Conservation (phyloP, 1,140 invertebrate genomes). For the Geopemphigus sp. region DNA sequence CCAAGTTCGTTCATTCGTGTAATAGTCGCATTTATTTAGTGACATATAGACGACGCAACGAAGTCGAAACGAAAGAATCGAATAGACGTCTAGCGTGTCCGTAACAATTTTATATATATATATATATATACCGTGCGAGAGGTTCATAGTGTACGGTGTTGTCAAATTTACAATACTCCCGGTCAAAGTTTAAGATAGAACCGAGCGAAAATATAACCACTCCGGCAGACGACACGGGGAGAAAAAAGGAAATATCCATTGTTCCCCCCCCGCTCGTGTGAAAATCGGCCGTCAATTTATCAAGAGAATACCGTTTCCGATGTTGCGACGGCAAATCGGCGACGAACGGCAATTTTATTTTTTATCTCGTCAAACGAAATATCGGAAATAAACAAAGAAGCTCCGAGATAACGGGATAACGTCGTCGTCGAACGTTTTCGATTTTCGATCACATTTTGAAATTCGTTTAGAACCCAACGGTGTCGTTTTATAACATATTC, state of each 20-base stretch:
- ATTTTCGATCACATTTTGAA: constrained; percentile 7
- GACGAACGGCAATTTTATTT: neutral
- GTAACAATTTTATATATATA: neutral
- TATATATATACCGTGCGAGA: too few species aligned
- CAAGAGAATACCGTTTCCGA: neutral
- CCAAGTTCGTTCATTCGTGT: neutral
- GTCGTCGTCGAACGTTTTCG: neutral
- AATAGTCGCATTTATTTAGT: neutral
- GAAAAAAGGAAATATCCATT: constrained; percentile 12
- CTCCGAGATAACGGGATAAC: constrained; percentile 12
- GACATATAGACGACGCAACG: neutral
- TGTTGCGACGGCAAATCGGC: neutral
- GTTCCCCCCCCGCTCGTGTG: constrained; percentile 11
- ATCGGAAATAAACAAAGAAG: neutral
- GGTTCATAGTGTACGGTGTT: too few species aligned
- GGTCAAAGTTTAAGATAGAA: neutral
- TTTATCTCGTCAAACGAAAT: constrained; percentile 17
- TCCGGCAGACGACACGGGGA: too few species aligned
- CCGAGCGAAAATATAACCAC: neutral
- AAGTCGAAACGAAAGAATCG: neutral
- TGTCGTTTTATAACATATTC: neutral
- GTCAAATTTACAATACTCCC: neutral
- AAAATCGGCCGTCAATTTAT: constrained; percentile 31
- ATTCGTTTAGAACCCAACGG: too few species aligned
- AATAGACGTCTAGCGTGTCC: neutral